Conservation (phyloP, 2,888 invertebrate species). For the Aquatica leii region DNA sequence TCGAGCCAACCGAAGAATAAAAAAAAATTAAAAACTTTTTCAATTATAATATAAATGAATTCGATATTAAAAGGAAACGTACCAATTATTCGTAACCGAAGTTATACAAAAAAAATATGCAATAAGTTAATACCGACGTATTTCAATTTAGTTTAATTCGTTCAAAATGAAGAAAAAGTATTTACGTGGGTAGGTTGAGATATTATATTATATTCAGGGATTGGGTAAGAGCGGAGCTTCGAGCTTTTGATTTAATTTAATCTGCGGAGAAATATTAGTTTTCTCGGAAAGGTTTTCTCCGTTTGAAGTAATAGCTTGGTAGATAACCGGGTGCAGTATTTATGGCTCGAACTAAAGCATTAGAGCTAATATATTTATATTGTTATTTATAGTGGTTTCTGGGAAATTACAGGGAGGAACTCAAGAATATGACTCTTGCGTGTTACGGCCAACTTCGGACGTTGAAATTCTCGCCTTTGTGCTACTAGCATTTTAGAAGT, state of each 20-base stretch:
- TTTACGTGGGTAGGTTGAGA: constrained; percentile 55
- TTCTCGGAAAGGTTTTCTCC: constrained; percentile 54
- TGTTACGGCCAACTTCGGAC: constrained; percentile 47
- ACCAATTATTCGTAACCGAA: constrained; percentile 47
- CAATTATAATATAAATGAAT: constrained; percentile 14
- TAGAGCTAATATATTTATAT: constrained; percentile 59
- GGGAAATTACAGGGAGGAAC: constrained; percentile 52
- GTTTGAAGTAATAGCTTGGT: constrained; percentile 52
- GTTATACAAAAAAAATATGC: constrained; percentile 47
- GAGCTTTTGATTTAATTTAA: constrained; percentile 62
- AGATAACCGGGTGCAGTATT: constrained; percentile 53
- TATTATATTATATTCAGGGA: constrained; percentile 57
- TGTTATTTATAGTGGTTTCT: constrained; percentile 57
- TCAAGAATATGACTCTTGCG: constrained; percentile 44
- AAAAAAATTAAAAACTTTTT: constrained; percentile 13
- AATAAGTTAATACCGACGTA: constrained; percentile 59
- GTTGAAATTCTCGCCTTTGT: constrained; percentile 45
- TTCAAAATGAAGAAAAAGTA: constrained; percentile 59
- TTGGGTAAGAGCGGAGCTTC: constrained; percentile 51
- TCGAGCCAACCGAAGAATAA: no score
- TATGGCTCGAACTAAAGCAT: constrained; percentile 57
- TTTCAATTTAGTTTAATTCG: constrained; percentile 62
- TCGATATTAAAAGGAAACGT: constrained; percentile 33
- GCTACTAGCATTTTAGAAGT: constrained; percentile 20
- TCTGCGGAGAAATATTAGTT: constrained; percentile 61